A percentile compares a stretch with the other conserved stretches of the same genome.
phyloP scores from a whole-genome alignment of 2,888 invertebrate genomes.

The Spilosoma lubricipeda region DNA sequence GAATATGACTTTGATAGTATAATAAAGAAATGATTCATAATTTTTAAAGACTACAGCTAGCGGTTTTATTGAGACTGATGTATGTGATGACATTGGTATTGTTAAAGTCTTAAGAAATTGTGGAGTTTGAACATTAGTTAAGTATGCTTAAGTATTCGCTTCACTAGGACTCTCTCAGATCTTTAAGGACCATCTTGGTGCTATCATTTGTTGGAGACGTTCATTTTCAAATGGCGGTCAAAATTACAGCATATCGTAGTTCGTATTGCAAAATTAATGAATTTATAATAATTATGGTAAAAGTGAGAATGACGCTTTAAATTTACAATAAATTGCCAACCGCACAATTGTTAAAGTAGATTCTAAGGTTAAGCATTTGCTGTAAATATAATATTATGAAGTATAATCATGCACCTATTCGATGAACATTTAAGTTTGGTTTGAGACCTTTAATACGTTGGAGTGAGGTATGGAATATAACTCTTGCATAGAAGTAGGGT shows the following conservation, averaged over 20 bases:
- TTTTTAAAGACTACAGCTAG: slow-evolving; percentile 58
- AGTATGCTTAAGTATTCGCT: slow-evolving; percentile 59
- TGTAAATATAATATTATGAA: slow-evolving; percentile 50
- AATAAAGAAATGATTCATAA: slow-evolving; percentile 78
- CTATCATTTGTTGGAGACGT: slow-evolving; percentile 56
- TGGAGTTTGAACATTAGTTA: slow-evolving; percentile 59
- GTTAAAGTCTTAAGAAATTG: slow-evolving; percentile 52
- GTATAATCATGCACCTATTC: slow-evolving; percentile 46
- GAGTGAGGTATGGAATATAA: slow-evolving; percentile 6
- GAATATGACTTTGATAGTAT: slow-evolving; percentile 73
- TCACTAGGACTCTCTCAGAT: slow-evolving; percentile 53
- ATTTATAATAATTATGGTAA: slow-evolving; percentile 59
- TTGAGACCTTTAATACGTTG: slow-evolving; percentile 48
- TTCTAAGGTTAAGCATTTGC: slow-evolving; percentile 56
- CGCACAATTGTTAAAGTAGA: slow-evolving; percentile 70
- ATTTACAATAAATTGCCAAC: slow-evolving; percentile 72
- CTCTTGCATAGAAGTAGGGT: neutral
- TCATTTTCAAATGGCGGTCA: slow-evolving; percentile 57
- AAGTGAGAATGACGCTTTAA: slow-evolving; percentile 73
- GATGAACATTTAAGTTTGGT: slow-evolving; percentile 33
- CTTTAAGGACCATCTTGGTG: slow-evolving; percentile 51
- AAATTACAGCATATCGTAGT: slow-evolving; percentile 74
- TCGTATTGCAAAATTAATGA: slow-evolving; percentile 61
- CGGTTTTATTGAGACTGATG: slow-evolving; percentile 81
- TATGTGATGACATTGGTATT: slow-evolving; percentile 75